A percentile compares a stretch with the other conserved stretches of the same genome.
Conservation (phyloP, 2,797 vertebrate species). For the Etheostoma perlongum region DNA sequence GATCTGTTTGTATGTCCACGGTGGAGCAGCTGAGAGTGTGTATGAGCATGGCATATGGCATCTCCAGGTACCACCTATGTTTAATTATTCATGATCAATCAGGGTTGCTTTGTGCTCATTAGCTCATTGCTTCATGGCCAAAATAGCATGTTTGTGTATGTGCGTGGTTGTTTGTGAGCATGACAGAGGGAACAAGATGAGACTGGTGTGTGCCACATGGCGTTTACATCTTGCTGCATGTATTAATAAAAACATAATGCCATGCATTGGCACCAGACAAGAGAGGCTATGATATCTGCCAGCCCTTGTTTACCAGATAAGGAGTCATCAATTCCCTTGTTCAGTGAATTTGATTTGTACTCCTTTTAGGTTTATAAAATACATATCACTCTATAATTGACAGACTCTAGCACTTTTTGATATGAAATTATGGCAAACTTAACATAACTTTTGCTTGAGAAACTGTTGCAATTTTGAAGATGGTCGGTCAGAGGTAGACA, state of each 20-base stretch:
- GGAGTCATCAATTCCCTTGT: conserved; percentile 22
- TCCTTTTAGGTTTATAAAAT: conserved; percentile 12
- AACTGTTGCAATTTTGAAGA: conserved; percentile 54
- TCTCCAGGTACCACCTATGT: conserved; percentile 76
- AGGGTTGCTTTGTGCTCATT: conserved; percentile 68
- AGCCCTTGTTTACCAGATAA: conserved; percentile 29
- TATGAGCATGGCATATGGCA: conserved; percentile 69
- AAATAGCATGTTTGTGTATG: conserved; percentile 42
- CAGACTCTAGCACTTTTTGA: conserved; percentile 1
- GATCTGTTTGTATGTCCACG: conserved; percentile 32
- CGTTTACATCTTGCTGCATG: conserved; percentile 57
- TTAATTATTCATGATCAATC: conserved; percentile 87
- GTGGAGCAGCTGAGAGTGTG: conserved; percentile 46
- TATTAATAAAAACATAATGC: conserved; percentile 68
- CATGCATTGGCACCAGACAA: conserved; percentile 39
- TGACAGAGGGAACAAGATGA: conserved; percentile 56
- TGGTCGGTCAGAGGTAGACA: conserved; percentile 44
- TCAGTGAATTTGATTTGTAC: conserved; percentile 25
- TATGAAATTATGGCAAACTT: conserved; percentile 26
- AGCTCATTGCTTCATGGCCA: conserved; percentile 52
- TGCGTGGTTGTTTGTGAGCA: conserved; percentile 37
- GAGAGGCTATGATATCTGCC: conserved; percentile 31
- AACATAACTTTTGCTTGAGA: conserved; percentile 23
- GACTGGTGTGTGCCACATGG: conserved; percentile 66
- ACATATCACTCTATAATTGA: neutral